Evolutionary conservation across 2,888 invertebrate genomes (phyloP).

Genomic region (Tipula helvola): DNA sequence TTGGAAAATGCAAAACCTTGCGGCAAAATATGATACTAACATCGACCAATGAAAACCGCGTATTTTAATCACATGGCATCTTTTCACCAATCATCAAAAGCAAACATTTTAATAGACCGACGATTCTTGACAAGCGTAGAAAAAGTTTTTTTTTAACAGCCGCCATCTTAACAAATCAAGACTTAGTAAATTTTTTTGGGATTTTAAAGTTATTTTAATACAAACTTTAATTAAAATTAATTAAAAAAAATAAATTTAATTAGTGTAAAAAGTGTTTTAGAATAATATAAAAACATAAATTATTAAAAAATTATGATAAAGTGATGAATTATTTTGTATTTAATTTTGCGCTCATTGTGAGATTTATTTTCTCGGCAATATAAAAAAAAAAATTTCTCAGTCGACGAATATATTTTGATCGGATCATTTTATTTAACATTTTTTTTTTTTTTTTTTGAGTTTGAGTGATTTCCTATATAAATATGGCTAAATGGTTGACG

Average conservation of each 20-base stretch:
- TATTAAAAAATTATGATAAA: constrained; percentile 12
- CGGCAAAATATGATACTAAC: neutral
- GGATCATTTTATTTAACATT: constrained; percentile 19
- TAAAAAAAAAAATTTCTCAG: constrained; percentile 11
- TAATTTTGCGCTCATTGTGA: constrained; percentile 17
- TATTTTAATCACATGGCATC: constrained; percentile 18
- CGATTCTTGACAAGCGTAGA: constrained; percentile 82
- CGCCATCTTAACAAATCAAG: constrained; percentile 84
- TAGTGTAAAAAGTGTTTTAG: constrained; percentile 14
- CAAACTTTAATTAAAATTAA: constrained; percentile 7
- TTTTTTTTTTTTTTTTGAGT: constrained; percentile 11
- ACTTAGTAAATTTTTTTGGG: constrained; percentile 41
- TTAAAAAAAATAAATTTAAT: constrained; percentile 11
- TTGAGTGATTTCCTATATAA: constrained; percentile 9
- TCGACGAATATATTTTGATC: constrained; percentile 20
- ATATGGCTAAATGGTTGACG: constrained; percentile 10
- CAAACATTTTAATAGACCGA: constrained; percentile 40
- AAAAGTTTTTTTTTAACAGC: constrained; percentile 69
- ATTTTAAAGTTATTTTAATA: constrained; percentile 35
- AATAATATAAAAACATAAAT: constrained; percentile 10
- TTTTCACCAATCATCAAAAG: constrained; percentile 36
- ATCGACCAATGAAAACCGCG: constrained; percentile 13
- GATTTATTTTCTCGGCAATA: constrained; percentile 12
- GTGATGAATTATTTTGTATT: constrained; percentile 16
- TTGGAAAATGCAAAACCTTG: neutral